These are phyloP conservation scores for Cenopis cana DNA, from an alignment of 2,888 invertebrate species.

Conservation along the genomic window DNA sequence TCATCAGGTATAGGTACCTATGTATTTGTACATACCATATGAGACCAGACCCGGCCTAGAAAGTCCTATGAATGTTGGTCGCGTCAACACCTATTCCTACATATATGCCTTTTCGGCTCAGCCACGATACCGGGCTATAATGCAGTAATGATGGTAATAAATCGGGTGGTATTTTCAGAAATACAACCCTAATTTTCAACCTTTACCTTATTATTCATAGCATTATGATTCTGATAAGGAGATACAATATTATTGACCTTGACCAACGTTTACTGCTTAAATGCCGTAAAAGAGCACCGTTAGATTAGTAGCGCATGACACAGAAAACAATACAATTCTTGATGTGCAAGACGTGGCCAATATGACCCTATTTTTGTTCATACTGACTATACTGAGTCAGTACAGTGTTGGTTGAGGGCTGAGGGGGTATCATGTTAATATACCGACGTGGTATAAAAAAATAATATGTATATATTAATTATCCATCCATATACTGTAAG, in stretches of 20 bases:
- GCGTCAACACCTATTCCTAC: background rate
- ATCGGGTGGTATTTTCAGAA: background rate
- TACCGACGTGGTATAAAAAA: no score
- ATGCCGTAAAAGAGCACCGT: background rate
- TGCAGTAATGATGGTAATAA: background rate
- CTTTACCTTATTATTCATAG: background rate
- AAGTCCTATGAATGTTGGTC: conserved; percentile 1
- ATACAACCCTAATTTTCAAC: background rate
- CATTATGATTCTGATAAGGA: background rate
- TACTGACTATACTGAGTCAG: background rate
- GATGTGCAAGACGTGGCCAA: background rate
- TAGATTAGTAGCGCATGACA: background rate
- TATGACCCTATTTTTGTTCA: background rate
- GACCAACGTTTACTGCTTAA: conserved; percentile 1
- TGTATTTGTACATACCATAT: background rate
- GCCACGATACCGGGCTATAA: background rate
- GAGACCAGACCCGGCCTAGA: background rate
- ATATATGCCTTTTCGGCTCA: background rate
- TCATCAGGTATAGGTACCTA: background rate
- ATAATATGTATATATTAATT: no score
- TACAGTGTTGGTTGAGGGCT: background rate
- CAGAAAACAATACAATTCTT: background rate
- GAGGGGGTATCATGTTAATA: background rate
- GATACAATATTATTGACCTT: background rate
- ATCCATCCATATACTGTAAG: no score